phyloP scores from a whole-genome alignment of 2,888 invertebrate genomes.

The Chaitophorus viminalis region DNA sequence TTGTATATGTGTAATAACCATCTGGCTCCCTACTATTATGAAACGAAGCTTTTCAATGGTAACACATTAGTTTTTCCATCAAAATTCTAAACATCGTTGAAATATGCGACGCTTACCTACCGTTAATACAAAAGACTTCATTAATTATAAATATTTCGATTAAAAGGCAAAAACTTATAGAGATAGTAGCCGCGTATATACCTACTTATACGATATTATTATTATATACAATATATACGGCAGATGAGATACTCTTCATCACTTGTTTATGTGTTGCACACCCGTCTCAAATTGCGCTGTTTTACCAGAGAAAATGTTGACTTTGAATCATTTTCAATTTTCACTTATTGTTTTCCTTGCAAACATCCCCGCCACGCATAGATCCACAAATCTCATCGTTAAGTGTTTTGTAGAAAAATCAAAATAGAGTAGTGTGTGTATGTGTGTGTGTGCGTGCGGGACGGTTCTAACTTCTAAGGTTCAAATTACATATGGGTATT shows the following conservation, averaged over 20 bases:
- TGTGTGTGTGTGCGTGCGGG: no score
- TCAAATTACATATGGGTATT: no score
- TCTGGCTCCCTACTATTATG: no score
- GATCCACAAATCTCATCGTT: no score
- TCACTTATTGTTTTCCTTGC: background rate
- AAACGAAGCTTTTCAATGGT: constrained; percentile 6
- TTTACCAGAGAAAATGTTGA: background rate
- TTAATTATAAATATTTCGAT: constrained; percentile 57
- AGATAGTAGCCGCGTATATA: background rate
- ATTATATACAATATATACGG: background rate
- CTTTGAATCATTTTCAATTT: background rate
- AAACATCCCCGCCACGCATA: no score
- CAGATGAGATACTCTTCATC: no score
- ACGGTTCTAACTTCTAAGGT: no score
- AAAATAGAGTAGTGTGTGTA: no score
- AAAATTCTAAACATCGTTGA: constrained; percentile 19
- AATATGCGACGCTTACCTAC: background rate
- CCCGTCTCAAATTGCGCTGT: background rate
- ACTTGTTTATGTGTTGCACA: background rate
- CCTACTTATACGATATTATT: no score
- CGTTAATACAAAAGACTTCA: constrained; percentile 33
- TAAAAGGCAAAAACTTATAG: constrained; percentile 9
- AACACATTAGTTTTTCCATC: background rate
- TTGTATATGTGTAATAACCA: no score
- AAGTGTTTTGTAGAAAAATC: no score